Base-by-base conservation (phyloP, 2,888 invertebrate genomes). In the Hemistola chrysoprasaria region DNA sequence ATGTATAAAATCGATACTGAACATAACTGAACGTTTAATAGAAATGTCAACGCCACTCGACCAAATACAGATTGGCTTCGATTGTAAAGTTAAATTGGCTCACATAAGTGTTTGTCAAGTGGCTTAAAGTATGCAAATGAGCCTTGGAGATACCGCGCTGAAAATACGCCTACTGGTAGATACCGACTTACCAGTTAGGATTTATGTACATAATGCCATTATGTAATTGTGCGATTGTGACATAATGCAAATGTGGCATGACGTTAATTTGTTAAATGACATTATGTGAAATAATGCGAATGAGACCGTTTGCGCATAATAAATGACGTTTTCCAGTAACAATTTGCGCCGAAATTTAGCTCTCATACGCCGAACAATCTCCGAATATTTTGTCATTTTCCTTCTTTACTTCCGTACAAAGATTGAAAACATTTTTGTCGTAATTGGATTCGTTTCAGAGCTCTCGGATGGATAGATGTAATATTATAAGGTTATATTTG, bases 81-180 rank as follows among this genome's bases (percentile, higher is more conserved):
- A 59, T 57, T 57, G 56, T 49, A 50, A 65, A 65, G 65, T 63
- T 67, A 68, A 67, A 70, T 71, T 70, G 59, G 51, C 51, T 39
- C 47, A 49, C 38, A 45, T 29, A 35, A 20, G 25, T 34, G 37
- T 39, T 47, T 35, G 34, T 29, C 37, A 39, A 42, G 47, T 40
- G 46, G 49, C 31, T 47, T 38, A 31, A 26, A 45, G 29, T 23
- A 37, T 47, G 51, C 37, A 45, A 47, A 56, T 59, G 46, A 44
- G 34, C 38, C 33, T 40, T 2, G 1, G 32, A 11, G 33, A 35
- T 32, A 11, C 24, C 35, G 10, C 26, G 11, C 16, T 28, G 9
- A 8, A 28, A 31, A 22, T 34, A 27, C 3, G 16, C 16, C n/a
- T n/a, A n/a, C n/a, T n/a, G n/a, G n/a, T n/a, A n/a, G n/a, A n/a